Evolutionary conservation across 2,888 invertebrate genomes (phyloP).

Genomic region (Caprella mutica): DNA sequence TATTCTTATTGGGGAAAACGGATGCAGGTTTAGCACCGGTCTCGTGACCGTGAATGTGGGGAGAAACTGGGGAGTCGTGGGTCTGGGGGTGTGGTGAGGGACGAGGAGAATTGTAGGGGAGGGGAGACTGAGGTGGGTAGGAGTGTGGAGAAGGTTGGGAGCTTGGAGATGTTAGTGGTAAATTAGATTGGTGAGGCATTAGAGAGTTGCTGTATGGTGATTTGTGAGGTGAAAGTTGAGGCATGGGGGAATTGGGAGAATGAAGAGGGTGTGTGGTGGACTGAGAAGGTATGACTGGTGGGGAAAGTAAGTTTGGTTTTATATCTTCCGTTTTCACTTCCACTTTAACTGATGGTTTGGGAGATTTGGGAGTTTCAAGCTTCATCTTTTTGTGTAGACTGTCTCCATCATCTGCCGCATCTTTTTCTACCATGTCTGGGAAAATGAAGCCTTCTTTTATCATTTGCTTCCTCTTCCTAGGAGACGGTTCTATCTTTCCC

Average conservation of each 20-base stretch:
- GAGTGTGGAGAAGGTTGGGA: conserved; percentile 7
- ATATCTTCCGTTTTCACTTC: too few relatives aligned
- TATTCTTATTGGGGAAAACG: conserved; percentile 16
- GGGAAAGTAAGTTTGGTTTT: too few relatives aligned
- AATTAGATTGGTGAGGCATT: background rate
- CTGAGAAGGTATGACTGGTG: conserved; percentile 1
- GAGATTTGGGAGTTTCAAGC: conserved; percentile 5
- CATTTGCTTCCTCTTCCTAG: conserved; percentile 31
- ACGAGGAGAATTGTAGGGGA: conserved; percentile 5
- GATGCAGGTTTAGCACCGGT: conserved; percentile 16
- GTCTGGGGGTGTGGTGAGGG: conserved; percentile 4
- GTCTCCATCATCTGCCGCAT: conserved; percentile 8
- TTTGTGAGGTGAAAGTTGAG: conserved; percentile 5
- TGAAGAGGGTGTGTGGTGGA: conserved; percentile 3
- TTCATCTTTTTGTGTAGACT: conserved; percentile 18
- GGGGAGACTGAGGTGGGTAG: background rate
- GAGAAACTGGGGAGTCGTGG: conserved; percentile 3
- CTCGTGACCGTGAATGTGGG: conserved; percentile 20
- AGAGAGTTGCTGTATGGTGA: conserved; percentile 1
- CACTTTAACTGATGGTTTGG: too few relatives aligned
- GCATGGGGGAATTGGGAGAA: background rate
- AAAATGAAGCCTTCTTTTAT: conserved; percentile 30
- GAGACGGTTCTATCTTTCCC: conserved; percentile 34
- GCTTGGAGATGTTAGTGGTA: conserved; percentile 1
- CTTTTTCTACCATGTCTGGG: conserved; percentile 21